Percentiles rank a stretch among this genome's conserved stretches.
Conservation (phyloP, 2,113 vertebrate genomes). For the Ciconia boyciana region DNA sequence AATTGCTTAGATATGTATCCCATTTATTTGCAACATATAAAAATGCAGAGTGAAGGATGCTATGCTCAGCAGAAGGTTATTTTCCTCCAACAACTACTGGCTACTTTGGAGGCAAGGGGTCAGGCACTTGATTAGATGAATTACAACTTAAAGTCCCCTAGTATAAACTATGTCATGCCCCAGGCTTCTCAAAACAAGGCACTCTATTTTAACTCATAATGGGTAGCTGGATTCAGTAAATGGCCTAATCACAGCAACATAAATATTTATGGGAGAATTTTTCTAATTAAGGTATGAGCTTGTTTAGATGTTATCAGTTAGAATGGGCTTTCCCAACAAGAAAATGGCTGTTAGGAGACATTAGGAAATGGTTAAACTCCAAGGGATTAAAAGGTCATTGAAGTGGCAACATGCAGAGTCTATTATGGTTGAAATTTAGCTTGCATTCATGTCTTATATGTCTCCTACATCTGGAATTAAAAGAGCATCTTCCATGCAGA, state of each 20-base stretch:
- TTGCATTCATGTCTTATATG: slow-evolving; percentile 2
- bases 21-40: slow-evolving; percentile 28
- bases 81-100: slow-evolving; percentile 58
- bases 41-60: slow-evolving; percentile 64
- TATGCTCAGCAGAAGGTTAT: slow-evolving; percentile 48
- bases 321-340: slow-evolving; percentile 78
- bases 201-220: slow-evolving; percentile 79
- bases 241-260: slow-evolving; percentile 77
- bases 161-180: slow-evolving; percentile 79
- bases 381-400: slow-evolving; percentile 77
- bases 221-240: slow-evolving; percentile 79
- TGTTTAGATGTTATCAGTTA: slow-evolving; percentile 83
- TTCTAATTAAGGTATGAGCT: slow-evolving; percentile 79
- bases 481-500: not conserved
- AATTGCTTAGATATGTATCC: not conserved
- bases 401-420: slow-evolving; percentile 63
- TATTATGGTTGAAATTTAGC: slow-evolving; percentile 46
- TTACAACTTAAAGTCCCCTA: slow-evolving; percentile 71
- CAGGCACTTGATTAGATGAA: slow-evolving; percentile 79
- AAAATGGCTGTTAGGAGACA: slow-evolving; percentile 80
- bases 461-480: not conserved
- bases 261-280: slow-evolving; percentile 84
- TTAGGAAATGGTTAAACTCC: slow-evolving; percentile 80
- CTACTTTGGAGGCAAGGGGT: slow-evolving; percentile 72
- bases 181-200: slow-evolving; percentile 78